These are phyloP conservation scores for Sardinella longiceps DNA, from an alignment of 2,797 vertebrate genomes.

Conservation along the genomic window DNA sequence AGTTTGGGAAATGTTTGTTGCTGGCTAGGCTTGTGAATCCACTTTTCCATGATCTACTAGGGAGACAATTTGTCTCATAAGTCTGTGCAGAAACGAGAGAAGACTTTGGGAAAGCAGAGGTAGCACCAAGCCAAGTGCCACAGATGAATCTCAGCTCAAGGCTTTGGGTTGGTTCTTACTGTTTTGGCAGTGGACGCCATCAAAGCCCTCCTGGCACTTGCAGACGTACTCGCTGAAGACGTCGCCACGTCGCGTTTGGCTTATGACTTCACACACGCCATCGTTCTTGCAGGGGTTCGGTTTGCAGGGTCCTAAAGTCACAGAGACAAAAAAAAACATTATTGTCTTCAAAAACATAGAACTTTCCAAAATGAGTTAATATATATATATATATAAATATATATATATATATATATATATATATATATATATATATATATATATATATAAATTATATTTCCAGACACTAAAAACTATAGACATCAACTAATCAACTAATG, in stretches of 20 bases:
- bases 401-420: too few relatives aligned
- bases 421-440: too few relatives aligned
- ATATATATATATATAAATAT: too few relatives aligned
- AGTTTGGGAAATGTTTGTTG: not conserved
- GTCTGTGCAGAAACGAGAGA: not conserved
- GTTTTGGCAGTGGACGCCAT: slow-evolving; percentile 88
- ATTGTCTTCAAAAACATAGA: not conserved
- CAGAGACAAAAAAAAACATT: slow-evolving; percentile 3
- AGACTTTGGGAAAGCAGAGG: not conserved
- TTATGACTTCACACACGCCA: slow-evolving; percentile 76
- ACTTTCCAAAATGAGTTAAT: not conserved
- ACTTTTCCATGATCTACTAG: slow-evolving; percentile 15
- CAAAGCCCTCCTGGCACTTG: slow-evolving; percentile 82
- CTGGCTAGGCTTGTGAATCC: not conserved
- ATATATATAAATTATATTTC: too few relatives aligned
- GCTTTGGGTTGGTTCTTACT: slow-evolving; percentile 77
- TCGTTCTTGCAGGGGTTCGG: slow-evolving; percentile 90
- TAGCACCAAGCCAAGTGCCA: not conserved
- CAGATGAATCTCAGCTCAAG: slow-evolving; percentile 22
- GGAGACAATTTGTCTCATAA: not conserved
- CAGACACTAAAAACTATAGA: not conserved
- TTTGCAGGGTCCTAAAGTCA: slow-evolving; percentile 81
- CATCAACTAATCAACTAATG: too few relatives aligned
- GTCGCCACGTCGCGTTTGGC: slow-evolving; percentile 78
- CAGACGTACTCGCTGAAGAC: slow-evolving; percentile 88